Base-by-base conservation (phyloP, 2,888 invertebrate genomes). In the Dicranocentrus wangi region DNA sequence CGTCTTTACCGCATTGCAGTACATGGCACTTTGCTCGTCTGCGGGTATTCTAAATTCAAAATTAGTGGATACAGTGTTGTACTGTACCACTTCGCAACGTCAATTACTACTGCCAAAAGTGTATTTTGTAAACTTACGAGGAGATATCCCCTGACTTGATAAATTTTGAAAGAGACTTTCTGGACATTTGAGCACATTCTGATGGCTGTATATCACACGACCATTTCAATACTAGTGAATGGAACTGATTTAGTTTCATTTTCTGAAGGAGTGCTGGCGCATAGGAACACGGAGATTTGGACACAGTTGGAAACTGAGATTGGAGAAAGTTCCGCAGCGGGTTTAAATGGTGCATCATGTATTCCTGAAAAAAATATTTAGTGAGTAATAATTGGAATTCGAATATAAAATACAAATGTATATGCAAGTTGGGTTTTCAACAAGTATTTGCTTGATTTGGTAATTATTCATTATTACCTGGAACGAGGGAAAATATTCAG, bases 1-100 rank as follows among this genome's bases (percentile, higher is more conserved):
- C 28, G 53, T 51, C 17, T 65, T 70, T 5, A 79, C 75, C 15
- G 77, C 68, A 1, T 78, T 55, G 55, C 81, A 83, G 47, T 77
- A 83, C 13, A 81, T 27, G 8, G 75, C 61, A 2, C 19, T 17
- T 21, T 81, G 81, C 7, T 75, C 25, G 53, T 83, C 81, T 0
- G 81, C 71, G 2, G 39, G 32, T 19, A 81, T 70, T 2, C 81
- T 81, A 32, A 19, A 39, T 39, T 13, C n/a, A n/a, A n/a, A n/a
- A n/a, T n/a, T n/a, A n/a, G n/a, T n/a, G n/a, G n/a, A n/a, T n/a
- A n/a, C n/a, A n/a, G n/a, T n/a, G n/a, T n/a, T n/a, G n/a, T n/a
- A n/a, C n/a, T n/a, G n/a, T n/a, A n/a, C n/a, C n/a, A n/a, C n/a
- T n/a, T n/a, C n/a, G n/a, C n/a, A n/a, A n/a, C n/a, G n/a, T n/a